Base-by-base conservation (phyloP, 2,888 invertebrate species). In the Neocrepidodera transversa region DNA sequence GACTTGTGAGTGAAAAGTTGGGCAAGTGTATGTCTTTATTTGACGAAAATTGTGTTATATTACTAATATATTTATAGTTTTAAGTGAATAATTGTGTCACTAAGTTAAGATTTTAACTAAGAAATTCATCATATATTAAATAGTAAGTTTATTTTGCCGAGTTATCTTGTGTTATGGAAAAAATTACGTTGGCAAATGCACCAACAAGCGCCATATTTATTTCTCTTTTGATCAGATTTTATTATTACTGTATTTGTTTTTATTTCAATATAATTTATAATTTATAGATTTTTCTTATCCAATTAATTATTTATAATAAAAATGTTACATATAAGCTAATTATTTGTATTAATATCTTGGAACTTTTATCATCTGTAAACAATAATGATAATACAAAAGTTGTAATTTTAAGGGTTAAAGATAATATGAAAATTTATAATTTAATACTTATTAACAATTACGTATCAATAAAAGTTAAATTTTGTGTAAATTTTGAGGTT, bases 161-260 rank as follows among this genome's bases (percentile, higher is more conserved):
- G 3, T 8, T 28, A 10, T 28, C 6, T 28, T 28, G 28, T 28
- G 5, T 28, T 2, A 10, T 8, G 3, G 23, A 23, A 28, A 50
- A 16, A 38, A 26, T 38, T 50, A 14, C 16, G 26, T 43, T 23
- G 13, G n/a, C 11, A 11, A 32, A 49, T 2, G 13, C 17, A 13
- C 38, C 50, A 38, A 20, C 38, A 38, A 38, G 50, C 50, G 50
- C 50, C 50, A 50, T 50, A 23, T 50, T 50, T 50, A 14, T 35
- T 35, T 11, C 2, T 7, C 30, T 23, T 23, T 5, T 23, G 23
- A 23, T 5, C 3, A 23, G 23, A 3, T 23, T 23, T 23, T 23
- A 3, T 23, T 5, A 23, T 23, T 23, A 30, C n/a, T 30, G n/a
- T n/a, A 2, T 30, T 30, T n/a, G n/a, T 30, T n/a, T 30, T 30